These are phyloP conservation scores for Nephila pilipes DNA, from an alignment of 1,140 invertebrate species.

Conservation along the genomic window DNA sequence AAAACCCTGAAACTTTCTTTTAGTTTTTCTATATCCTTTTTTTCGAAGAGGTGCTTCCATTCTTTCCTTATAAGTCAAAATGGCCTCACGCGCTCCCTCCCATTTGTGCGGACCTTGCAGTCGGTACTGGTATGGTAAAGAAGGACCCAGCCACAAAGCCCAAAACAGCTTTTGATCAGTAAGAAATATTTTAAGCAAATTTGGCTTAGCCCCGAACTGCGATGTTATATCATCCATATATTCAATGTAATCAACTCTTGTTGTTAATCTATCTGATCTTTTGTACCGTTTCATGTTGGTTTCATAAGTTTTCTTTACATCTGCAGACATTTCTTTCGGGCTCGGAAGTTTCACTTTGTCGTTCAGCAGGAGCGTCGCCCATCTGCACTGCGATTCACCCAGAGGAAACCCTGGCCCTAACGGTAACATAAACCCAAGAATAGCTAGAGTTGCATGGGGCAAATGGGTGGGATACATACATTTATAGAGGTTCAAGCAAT, in stretches of 20 bases:
- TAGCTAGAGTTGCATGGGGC: slow-evolving; percentile 80
- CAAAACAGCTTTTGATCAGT: slow-evolving; percentile 80
- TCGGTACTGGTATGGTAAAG: slow-evolving; percentile 81
- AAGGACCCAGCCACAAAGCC: slow-evolving; percentile 80
- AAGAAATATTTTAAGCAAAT: slow-evolving; percentile 80
- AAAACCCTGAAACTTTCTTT: slow-evolving; percentile 66
- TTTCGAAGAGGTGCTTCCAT: slow-evolving; percentile 71
- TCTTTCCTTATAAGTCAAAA: slow-evolving; percentile 78
- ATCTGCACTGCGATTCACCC: slow-evolving; percentile 81
- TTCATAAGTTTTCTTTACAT: slow-evolving; percentile 78
- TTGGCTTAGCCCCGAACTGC: slow-evolving; percentile 80
- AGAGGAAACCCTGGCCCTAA: slow-evolving; percentile 83
- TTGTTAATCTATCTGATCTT: slow-evolving; percentile 80
- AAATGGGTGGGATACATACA: slow-evolving; percentile 80
- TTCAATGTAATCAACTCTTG: slow-evolving; percentile 81
- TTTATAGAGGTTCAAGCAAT: slow-evolving; percentile 72
- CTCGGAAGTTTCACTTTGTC: slow-evolving; percentile 79
- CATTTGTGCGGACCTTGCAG: slow-evolving; percentile 81
- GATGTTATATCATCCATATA: slow-evolving; percentile 81
- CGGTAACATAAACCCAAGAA: slow-evolving; percentile 84
- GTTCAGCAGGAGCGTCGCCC: slow-evolving; percentile 77
- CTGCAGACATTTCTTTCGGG: slow-evolving; percentile 79
- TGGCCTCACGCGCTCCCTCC: slow-evolving; percentile 80
- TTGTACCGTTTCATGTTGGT: slow-evolving; percentile 79
- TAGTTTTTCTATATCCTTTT: slow-evolving; percentile 81